Conservation (phyloP, 2,113 vertebrate species). For the Forbesichthys papilliferus region DNA sequence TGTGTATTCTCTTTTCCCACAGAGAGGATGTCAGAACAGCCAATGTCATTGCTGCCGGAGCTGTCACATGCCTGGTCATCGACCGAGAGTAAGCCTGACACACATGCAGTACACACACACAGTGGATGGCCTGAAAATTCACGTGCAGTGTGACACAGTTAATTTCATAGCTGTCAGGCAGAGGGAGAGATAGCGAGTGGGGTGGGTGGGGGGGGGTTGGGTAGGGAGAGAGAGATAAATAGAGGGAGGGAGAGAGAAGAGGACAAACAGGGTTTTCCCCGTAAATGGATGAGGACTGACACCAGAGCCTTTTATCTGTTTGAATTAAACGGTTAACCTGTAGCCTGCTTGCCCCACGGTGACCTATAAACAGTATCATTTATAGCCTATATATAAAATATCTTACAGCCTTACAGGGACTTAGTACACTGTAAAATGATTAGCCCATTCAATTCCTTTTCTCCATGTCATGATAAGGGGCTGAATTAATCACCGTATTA, state of each 20-base stretch:
- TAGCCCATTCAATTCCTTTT: too few species aligned
- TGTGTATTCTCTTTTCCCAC: conserved; percentile 31
- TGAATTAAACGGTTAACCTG: too few species aligned
- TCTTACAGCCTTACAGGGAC: too few species aligned
- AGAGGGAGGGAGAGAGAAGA: background rate
- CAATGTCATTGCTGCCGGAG: conserved; percentile 88
- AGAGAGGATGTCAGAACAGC: conserved; percentile 95
- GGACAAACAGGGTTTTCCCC: background rate
- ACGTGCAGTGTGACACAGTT: background rate
- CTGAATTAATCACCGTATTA: too few species aligned
- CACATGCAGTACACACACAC: background rate
- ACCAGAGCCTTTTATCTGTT: background rate
- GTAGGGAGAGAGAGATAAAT: background rate
- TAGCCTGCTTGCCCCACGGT: too few species aligned
- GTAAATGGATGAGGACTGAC: background rate
- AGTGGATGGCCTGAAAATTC: background rate
- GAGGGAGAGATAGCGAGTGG: background rate
- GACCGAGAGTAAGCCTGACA: conserved; percentile 91
- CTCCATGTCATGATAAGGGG: too few species aligned
- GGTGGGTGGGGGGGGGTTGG: too few species aligned
- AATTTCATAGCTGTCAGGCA: background rate
- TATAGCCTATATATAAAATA: too few species aligned
- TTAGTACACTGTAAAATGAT: too few species aligned
- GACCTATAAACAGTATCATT: too few species aligned
- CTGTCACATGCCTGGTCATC: conserved; percentile 92